These are phyloP conservation scores for Ceyx cyanopectus DNA, from an alignment of 2,113 vertebrate species.

Conservation along the genomic window DNA sequence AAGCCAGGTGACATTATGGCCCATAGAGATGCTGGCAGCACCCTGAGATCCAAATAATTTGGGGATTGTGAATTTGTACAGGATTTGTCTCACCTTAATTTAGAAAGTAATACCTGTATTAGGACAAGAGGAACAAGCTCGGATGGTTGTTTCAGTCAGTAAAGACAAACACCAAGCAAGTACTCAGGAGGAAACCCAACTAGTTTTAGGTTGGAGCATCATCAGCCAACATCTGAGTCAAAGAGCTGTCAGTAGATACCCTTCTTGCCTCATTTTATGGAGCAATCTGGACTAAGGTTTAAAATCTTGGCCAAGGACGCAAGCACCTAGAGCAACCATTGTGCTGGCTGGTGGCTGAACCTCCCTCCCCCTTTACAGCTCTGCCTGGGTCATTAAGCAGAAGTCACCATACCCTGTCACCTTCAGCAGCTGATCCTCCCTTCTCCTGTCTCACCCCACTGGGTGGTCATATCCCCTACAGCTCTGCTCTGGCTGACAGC, in stretches of 20 bases:
- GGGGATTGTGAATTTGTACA: rapidly evolving
- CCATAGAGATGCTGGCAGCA: background rate
- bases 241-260: background rate
- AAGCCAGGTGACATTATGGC: background rate
- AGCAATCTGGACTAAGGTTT: too few relatives aligned
- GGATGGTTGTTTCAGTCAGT: background rate
- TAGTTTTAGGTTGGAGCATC: background rate
- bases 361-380: background rate
- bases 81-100: background rate
- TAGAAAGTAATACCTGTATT: background rate
- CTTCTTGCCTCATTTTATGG: background rate
- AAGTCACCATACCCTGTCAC: background rate
- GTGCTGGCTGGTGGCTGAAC: background rate
- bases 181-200: background rate
- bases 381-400: background rate
- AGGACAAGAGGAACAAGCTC: background rate
- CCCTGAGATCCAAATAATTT: background rate
- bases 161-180: background rate
- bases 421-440: rapidly evolving
- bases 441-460: rapidly evolving
- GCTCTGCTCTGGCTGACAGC: background rate
- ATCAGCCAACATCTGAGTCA: background rate
- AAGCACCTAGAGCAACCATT: rapidly evolving
- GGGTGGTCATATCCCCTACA: background rate
- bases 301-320: background rate